Conservation (phyloP, 2,797 vertebrate genomes). For the Arremon aurantiirostris region DNA sequence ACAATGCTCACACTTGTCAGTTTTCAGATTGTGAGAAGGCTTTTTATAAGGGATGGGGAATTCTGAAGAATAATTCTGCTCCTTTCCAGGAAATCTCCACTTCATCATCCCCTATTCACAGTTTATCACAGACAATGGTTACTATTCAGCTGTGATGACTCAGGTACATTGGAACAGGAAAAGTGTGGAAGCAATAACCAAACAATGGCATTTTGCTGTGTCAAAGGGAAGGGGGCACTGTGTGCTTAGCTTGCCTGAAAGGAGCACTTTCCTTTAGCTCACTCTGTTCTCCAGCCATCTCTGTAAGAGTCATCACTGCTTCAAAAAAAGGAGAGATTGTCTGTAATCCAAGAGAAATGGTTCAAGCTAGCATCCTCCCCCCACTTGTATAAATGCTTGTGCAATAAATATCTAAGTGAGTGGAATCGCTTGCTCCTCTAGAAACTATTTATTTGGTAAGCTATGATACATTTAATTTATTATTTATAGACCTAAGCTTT, state of each 20-base stretch:
- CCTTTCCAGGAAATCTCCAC: neutral
- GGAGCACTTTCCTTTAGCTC: neutral
- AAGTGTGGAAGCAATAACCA: neutral
- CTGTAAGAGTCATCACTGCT: neutral
- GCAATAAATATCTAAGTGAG: neutral
- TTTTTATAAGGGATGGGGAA: neutral
- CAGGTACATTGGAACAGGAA: neutral
- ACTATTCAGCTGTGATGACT: neutral
- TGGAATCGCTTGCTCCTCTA: neutral
- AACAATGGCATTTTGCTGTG: neutral
- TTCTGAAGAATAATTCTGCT: slow-evolving; percentile 18
- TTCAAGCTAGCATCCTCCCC: neutral
- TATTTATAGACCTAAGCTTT: neutral
- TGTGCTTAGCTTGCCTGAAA: neutral
- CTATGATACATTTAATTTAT: neutral
- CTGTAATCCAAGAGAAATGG: neutral
- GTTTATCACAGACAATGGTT: neutral
- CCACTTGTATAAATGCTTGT: neutral
- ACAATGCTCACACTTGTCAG: neutral
- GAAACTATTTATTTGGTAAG: neutral
- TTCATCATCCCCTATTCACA: neutral
- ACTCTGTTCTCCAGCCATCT: neutral
- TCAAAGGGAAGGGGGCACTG: neutral
- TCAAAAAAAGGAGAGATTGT: neutral
- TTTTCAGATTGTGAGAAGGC: neutral